These are phyloP conservation scores for Scomberomorus guttatus DNA, from an alignment of 2,797 vertebrate species.

Conservation along the genomic window DNA sequence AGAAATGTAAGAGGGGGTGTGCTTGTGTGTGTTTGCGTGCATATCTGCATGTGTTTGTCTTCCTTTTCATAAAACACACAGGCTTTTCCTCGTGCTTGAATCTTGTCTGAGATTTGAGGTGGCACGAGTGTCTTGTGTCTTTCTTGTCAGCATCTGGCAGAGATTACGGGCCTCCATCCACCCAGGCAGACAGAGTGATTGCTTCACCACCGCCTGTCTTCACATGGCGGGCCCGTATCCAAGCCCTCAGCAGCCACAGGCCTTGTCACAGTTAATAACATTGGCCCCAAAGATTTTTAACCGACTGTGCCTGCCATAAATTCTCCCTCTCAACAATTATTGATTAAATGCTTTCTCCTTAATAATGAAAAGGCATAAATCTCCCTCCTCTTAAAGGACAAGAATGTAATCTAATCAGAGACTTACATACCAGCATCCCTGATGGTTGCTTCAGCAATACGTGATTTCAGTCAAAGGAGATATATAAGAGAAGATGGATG, in stretches of 20 bases:
- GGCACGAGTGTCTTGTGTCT: conserved; percentile 46
- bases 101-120: conserved; percentile 51
- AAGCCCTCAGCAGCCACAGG: conserved; percentile 58
- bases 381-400: conserved; percentile 76
- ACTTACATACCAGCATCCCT: conserved; percentile 72
- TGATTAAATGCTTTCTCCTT: conserved; percentile 83
- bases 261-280: conserved; percentile 73
- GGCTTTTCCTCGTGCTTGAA: conserved; percentile 8
- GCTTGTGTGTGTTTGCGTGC: not conserved
- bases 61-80: conserved; percentile 24
- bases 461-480: conserved; percentile 68
- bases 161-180: conserved; percentile 57
- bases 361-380: conserved; percentile 83
- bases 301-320: conserved; percentile 70
- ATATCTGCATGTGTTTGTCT: conserved; percentile 33
- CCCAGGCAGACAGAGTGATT: conserved; percentile 59
- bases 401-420: conserved; percentile 82
- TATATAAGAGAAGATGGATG: conserved; percentile 47
- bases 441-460: conserved; percentile 65
- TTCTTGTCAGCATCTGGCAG: conserved; percentile 58
- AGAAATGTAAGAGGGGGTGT: conserved; percentile 35
- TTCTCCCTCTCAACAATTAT: conserved; percentile 76
- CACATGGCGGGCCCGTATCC: conserved; percentile 42
- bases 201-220: conserved; percentile 54
- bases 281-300: conserved; percentile 73